A percentile compares a stretch with the other conserved stretches of the same genome.
Conservation (phyloP, 2,888 invertebrate genomes). For the Noctua fimbriata region DNA sequence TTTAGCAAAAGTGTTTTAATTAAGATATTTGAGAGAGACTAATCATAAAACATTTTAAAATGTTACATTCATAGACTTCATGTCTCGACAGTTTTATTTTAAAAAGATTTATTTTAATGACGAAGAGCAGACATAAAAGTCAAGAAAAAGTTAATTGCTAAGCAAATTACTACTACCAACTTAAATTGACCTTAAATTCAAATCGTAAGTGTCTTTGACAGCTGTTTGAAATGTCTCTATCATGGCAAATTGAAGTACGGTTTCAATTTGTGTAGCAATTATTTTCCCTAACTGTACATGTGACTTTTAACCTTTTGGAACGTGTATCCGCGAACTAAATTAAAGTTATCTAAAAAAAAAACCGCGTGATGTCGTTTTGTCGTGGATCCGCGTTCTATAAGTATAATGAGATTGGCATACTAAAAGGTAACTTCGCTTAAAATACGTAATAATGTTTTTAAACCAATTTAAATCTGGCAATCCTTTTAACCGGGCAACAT, state of each 20-base stretch:
- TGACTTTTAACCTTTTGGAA: no score
- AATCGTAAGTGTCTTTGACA: background rate
- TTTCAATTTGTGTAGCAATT: background rate
- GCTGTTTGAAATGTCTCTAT: background rate
- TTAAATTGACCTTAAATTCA: background rate
- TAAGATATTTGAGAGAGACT: constrained; percentile 55
- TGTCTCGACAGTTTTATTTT: background rate
- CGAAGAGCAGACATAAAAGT: background rate
- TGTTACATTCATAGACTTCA: background rate
- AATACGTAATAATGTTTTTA: background rate
- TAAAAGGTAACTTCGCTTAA: background rate
- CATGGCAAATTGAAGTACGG: background rate
- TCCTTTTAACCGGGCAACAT: constrained; percentile 30
- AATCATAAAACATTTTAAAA: constrained; percentile 8
- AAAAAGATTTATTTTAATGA: background rate
- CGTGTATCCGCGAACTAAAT: no score
- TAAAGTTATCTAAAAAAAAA: no score
- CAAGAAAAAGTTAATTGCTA: background rate
- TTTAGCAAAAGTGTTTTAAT: constrained; percentile 21
- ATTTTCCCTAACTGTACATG: background rate
- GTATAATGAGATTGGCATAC: no score
- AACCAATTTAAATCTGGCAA: constrained; percentile 46
- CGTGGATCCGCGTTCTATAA: no score
- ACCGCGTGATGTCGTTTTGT: no score
- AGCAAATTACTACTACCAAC: background rate